Evolutionary conservation across 2,797 vertebrate genomes (phyloP), one percentile per base, ranked within the genome.

Genomic region (Sus cebifrons): DNA sequence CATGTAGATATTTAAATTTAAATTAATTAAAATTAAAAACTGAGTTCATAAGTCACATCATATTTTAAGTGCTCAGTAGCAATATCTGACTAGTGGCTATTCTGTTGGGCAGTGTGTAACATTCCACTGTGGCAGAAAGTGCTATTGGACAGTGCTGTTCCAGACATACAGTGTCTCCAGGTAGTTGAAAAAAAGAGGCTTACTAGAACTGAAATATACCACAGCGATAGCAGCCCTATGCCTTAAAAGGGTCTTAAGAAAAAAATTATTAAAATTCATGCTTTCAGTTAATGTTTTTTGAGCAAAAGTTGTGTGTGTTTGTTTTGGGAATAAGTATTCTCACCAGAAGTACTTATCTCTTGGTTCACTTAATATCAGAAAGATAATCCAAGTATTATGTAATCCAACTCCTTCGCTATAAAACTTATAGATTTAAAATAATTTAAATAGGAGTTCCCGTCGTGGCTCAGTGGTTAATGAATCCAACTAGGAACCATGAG

Each of bases 21-120:
- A 86, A 83, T 20, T 92, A 87, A 62, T 86, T 64, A 89, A 94
- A 91, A 71, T 70, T 23, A 79, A 94, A 87, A 77, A 9, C 56
- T 94, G 17, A 74, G 56, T 70, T 92, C 10, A 20, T 82, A 21
- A 49, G 29, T 71, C 49, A 95, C 3, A 54, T 9, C 54, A 75
- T 23, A 49, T 91, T 86, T 64, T 23, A 90, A 27, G 25, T 58
- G 13, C 56, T 65, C 18, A 62, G 6, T 27, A 71, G 27, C 9
- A 65, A 60, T 23, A 74, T 68, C 54, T 91, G 40, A 3, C 58
- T 89, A 60, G 21, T 78, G 18, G 10, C 21, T 17, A 27, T 68
- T 71, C 9, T 74, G 6, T 5, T 88, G 62, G n/a, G 71, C 16
- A 40, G 0, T 27, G 49, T 27, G 11, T 54, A 44, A 2, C 5